Evolutionary conservation across 30 jellyfish, hydroid and myxozoan genomes (phyloP).

Genomic region (Chironex yamaguchii): DNA sequence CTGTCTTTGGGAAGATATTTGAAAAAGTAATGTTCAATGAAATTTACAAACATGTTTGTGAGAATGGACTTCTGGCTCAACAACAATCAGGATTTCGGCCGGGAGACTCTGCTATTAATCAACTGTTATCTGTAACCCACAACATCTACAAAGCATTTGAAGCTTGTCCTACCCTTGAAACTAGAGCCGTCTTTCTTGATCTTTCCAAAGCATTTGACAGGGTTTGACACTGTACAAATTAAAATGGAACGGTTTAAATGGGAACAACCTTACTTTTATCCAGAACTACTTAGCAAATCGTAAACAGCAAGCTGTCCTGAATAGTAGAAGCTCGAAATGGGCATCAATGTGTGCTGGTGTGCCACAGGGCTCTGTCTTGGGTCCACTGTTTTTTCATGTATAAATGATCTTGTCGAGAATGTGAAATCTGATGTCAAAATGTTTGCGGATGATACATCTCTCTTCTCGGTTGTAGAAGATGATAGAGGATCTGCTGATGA

Average conservation of each 20-base stretch:
- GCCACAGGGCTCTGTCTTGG: slow-evolving; percentile 67
- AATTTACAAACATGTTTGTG: slow-evolving; percentile 17
- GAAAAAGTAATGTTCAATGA: slow-evolving; percentile 57
- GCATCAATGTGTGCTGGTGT: slow-evolving; percentile 25
- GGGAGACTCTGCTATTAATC: slow-evolving; percentile 45
- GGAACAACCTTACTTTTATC: not conserved
- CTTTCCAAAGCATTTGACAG: slow-evolving; percentile 56
- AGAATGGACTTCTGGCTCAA: slow-evolving; percentile 7
- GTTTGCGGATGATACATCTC: slow-evolving; percentile 68
- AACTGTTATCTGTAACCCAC: slow-evolving; percentile 40
- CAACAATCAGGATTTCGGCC: slow-evolving; percentile 51
- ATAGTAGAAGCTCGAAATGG: slow-evolving; percentile 56
- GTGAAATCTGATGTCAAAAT: slow-evolving; percentile 1
- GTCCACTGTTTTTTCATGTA: slow-evolving; percentile 40
- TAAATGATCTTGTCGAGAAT: slow-evolving; percentile 40
- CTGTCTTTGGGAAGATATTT: slow-evolving; percentile 39
- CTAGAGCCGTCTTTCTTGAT: slow-evolving; percentile 56
- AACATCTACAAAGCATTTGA: slow-evolving; percentile 55
- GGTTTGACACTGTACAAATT: slow-evolving; percentile 51
- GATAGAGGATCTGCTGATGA: slow-evolving; percentile 40
- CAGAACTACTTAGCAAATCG: slow-evolving; percentile 13
- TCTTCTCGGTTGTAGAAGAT: slow-evolving; percentile 48
- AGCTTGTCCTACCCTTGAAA: slow-evolving; percentile 41
- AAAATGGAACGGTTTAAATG: slow-evolving; percentile 18
- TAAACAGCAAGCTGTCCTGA: slow-evolving; percentile 31